Conservation (phyloP, 2,797 vertebrate genomes). For the Paratrypauchen microcephalus region DNA sequence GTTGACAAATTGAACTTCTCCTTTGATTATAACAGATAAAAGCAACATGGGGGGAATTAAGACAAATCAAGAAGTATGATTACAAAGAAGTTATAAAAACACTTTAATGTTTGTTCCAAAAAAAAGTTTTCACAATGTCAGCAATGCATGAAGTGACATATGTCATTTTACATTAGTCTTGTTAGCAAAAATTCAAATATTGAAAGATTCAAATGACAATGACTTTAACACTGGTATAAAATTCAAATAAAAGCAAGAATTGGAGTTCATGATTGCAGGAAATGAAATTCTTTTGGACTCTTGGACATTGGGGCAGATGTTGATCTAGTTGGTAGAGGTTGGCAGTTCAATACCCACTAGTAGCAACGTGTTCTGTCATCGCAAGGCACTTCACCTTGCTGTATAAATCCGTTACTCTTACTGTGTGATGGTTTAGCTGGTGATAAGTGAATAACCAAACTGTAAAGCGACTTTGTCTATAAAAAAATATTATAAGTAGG, state of each 20-base stretch:
- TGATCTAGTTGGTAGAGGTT: background rate
- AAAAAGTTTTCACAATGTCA: background rate
- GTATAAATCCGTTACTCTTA: background rate
- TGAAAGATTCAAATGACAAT: too few species aligned
- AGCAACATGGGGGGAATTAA: too few species aligned
- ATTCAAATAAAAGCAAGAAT: background rate
- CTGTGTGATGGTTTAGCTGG: background rate
- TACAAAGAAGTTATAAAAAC: constrained; percentile 3
- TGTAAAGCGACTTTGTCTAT: background rate
- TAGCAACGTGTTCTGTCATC: background rate
- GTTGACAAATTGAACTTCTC: too few species aligned
- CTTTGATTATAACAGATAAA: background rate
- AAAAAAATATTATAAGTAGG: too few species aligned
- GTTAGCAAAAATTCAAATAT: background rate
- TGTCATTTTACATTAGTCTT: constrained; percentile 6
- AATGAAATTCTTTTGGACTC: background rate
- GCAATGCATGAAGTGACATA: background rate
- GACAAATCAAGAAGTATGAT: background rate
- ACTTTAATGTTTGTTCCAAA: background rate
- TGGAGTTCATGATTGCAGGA: background rate
- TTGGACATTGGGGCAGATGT: background rate
- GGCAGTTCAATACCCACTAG: background rate
- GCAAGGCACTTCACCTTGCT: too few species aligned
- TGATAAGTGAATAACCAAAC: background rate
- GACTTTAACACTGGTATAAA: background rate